Evolutionary conservation across 2,888 invertebrate species (phyloP).

Genomic region (Mesorhabditis belari): DNA sequence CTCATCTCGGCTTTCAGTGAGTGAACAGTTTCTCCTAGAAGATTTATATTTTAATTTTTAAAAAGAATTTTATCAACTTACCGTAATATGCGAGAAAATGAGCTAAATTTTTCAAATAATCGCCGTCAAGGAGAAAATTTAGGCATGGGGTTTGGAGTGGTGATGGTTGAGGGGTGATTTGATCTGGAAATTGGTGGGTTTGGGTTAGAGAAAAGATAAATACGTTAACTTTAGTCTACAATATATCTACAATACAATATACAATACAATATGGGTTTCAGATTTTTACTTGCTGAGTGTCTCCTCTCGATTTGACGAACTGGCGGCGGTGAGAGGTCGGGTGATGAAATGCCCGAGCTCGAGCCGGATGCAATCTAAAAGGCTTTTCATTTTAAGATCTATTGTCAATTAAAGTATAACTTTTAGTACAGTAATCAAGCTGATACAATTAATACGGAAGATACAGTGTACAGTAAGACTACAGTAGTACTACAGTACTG

Average conservation of each 20-base stretch:
- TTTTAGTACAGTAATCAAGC: too few species aligned
- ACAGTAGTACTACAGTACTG: too few species aligned
- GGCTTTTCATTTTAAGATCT: neutral
- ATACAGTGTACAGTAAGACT: too few species aligned
- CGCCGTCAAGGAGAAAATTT: conserved; percentile 40
- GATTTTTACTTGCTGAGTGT: conserved; percentile 16
- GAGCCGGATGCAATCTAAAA: conserved; percentile 24
- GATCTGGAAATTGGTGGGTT: too few species aligned
- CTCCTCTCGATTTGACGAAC: conserved; percentile 5
- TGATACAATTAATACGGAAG: too few species aligned
- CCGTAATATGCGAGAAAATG: conserved; percentile 48
- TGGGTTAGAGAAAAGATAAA: too few species aligned
- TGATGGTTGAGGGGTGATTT: neutral
- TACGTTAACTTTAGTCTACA: too few species aligned
- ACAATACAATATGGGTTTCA: too few species aligned
- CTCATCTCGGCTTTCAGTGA: conserved; percentile 40
- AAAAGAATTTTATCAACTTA: conserved; percentile 4
- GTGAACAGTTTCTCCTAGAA: conserved; percentile 34
- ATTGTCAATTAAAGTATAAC: too few species aligned
- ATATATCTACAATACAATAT: too few species aligned
- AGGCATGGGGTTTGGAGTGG: neutral
- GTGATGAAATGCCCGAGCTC: neutral
- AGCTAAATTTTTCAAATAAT: conserved; percentile 42
- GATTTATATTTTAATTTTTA: neutral
- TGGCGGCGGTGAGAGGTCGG: neutral